These are phyloP conservation scores for Vombatus ursinus DNA, from an alignment of 2,113 vertebrate genomes.

Conservation along the genomic window DNA sequence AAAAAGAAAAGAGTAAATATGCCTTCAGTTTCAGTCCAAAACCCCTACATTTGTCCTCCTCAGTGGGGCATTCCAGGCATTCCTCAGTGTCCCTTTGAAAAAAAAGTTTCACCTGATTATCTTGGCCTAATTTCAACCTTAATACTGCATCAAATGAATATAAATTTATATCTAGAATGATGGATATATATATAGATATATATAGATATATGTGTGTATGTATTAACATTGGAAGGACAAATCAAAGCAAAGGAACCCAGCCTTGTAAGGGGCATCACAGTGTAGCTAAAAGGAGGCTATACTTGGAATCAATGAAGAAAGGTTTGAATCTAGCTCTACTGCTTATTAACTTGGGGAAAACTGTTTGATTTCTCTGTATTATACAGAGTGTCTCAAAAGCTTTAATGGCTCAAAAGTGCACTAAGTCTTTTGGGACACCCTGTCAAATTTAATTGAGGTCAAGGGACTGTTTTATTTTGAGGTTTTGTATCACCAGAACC, in stretches of 20 bases:
- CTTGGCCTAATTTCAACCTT: slow-evolving; percentile 35
- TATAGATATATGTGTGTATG: no score
- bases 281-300: neutral
- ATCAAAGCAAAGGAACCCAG: neutral
- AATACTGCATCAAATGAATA: neutral
- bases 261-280: neutral
- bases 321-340: neutral
- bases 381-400: neutral
- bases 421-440: neutral
- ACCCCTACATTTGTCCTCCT: neutral
- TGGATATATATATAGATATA: no score
- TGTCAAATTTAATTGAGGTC: neutral
- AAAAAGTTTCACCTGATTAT: slow-evolving; percentile 41
- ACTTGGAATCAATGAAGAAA: neutral
- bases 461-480: neutral
- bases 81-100: slow-evolving; percentile 21
- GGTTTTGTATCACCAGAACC: neutral
- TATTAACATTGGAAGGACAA: neutral
- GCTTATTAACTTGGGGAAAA: neutral
- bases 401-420: neutral
- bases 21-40: neutral
- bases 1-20: neutral
- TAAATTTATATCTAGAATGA: neutral
- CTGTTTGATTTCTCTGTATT: neutral
- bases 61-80: neutral